Evolutionary conservation across 2,113 vertebrate species (phyloP), one percentile per base, ranked within the genome.

Genomic region (Larimichthys crocea): DNA sequence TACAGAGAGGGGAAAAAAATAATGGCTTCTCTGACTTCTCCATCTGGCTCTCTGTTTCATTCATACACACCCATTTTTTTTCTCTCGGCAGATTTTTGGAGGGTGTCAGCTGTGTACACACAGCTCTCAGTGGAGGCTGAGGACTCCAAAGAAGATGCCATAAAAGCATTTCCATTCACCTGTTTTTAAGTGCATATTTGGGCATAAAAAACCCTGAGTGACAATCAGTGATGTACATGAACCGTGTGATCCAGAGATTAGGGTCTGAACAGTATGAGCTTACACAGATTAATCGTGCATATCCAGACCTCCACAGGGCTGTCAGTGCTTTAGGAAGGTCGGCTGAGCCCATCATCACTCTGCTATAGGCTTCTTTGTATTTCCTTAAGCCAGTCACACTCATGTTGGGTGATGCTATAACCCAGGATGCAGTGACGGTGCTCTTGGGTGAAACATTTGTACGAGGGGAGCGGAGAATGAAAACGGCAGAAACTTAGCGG

Each of bases 1-100:
- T 56, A 93, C 90, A 0, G 44, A 83, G 75, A 74, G 60, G 29
- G 35, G 16, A 1, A 74, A 55, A 70, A 60, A 75, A 65, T 69
- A 50, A 59, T 26, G n/a, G 57, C 52, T 77, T 46, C 57, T 75
- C 56, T 44, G 48, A 65, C 78, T 70, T 57, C 73, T 68, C 64
- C 67, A 55, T 79, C 77, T 88, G 83, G 67, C 77, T 87, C 46
- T 81, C 22, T 80, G 24, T 75, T 42, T 62, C 42, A 74, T n/a
- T 44, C 50, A 76, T 69, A 74, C 72, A 69, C 69, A 63, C 65
- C 22, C 24, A 44, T 55, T 56, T 74, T 55, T 50, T 44, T 60
- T 73, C 40, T 80, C 76, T 65, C 67, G 26, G 70, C 42, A 59
- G 53, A 75, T 9, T 80, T 76, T 69, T 64, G 64, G 71, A 88